Evolutionary conservation across 1,140 invertebrate species (phyloP).

Genomic region (Zaprionus vittiger): DNA sequence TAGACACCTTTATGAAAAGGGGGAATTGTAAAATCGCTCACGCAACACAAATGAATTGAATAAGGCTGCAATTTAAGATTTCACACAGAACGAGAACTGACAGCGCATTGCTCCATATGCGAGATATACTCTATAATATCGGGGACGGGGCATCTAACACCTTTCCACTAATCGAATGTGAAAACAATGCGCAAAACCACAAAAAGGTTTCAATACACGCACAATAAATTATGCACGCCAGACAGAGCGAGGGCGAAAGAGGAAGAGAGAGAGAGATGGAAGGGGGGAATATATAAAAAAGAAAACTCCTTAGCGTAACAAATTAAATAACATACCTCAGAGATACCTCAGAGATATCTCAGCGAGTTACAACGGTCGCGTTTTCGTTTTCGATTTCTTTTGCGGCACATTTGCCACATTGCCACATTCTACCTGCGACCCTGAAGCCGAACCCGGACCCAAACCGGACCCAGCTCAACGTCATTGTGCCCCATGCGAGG

Average conservation of each 20-base stretch:
- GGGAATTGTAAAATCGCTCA: conserved; percentile 63
- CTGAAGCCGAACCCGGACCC: background rate
- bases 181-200: conserved; percentile 61
- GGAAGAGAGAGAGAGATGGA: background rate
- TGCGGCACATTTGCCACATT: conserved; percentile 43
- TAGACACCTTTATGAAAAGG: conserved; percentile 30
- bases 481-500: conserved; percentile 54
- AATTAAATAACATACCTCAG: conserved; percentile 72
- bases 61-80: conserved; percentile 73
- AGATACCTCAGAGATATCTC: conserved; percentile 49
- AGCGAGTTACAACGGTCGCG: conserved; percentile 49
- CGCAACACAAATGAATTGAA: conserved; percentile 71
- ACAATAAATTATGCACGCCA: conserved; percentile 76
- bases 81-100: conserved; percentile 56
- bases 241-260: background rate
- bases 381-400: conserved; percentile 70
- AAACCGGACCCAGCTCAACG: conserved; percentile 66
- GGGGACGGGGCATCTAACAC: conserved; percentile 52
- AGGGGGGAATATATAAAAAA: conserved; percentile 56
- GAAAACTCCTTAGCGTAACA: conserved; percentile 62
- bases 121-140: conserved; percentile 10
- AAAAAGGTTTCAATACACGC: conserved; percentile 43
- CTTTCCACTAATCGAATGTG: conserved; percentile 59
- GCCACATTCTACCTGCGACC: conserved; percentile 54
- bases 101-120: background rate